Base-by-base conservation (phyloP, 1,140 invertebrate species). In the Diorhabda carinulata region DNA sequence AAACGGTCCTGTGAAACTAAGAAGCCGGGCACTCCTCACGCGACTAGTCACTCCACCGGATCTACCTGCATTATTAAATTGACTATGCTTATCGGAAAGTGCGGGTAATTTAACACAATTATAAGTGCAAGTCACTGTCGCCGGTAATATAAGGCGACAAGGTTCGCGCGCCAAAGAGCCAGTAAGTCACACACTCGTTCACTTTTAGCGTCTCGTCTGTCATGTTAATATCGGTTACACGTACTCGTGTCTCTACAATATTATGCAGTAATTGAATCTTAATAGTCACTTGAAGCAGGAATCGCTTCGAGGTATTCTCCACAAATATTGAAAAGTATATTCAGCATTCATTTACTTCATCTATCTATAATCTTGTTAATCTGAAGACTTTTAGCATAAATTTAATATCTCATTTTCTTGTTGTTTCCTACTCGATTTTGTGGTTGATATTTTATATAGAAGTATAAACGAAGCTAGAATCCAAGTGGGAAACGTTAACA, bases 101-200 rank as follows among this genome's bases (percentile, higher is more conserved):
- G 72, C 70, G 69, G 68, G 64, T 71, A 77, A 77, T 77, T 77
- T 76, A 77, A 77, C 76, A 74, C 74, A 77, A 77, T 77, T 77
- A 77, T 76, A 77, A 69, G 74, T 77, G 74, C 76, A 77, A 76
- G 72, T 77, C 76, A 74, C 70, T 69, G 67, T 63, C 47, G 63
- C 42, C 67, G 60, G 59, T 65, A 70, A 70, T 70, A 41, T 57
- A 62, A 70, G 42, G 63, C 68, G 63, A 60, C 68, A 61, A 64
- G 42, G 43, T 57, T 45, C 43, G 44, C 47, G 60, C 58, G 60
- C n/a, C 42, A n/a, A 41, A 56, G 63, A 56, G 43, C 10, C 63
- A 47, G 67, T 69, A 69, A 69, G 67, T 63, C 67, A 69, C 67
- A 63, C 63, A 52, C 41, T 41, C 61, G 44, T 69, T 57, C 60